phyloP scores from a whole-genome alignment of 2,888 invertebrate species.

The Rapana venosa region DNA sequence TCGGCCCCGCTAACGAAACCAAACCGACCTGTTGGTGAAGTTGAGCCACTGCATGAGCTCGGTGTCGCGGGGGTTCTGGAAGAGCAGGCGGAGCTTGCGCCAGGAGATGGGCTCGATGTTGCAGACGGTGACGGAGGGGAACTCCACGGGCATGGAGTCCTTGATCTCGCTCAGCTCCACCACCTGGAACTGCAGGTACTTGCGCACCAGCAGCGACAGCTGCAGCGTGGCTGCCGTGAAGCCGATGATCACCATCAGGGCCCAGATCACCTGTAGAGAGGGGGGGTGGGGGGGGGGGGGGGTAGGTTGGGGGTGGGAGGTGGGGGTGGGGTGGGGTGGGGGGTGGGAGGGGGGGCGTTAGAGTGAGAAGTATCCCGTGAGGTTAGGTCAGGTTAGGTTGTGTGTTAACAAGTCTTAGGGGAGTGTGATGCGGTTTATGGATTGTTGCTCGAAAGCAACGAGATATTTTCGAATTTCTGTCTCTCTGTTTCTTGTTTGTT shows the following conservation, averaged over 20 bases:
- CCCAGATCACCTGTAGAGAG: conserved; percentile 62
- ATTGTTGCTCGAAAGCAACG: no score
- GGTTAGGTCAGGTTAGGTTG: no score
- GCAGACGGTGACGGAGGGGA: conserved; percentile 73
- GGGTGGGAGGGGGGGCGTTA: no score
- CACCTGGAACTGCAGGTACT: conserved; percentile 70
- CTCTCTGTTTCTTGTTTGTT: no score
- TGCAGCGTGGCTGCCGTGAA: conserved; percentile 73
- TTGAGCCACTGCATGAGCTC: conserved; percentile 59
- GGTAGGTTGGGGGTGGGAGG: not conserved
- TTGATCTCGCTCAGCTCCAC: conserved; percentile 73
- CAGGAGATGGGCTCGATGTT: conserved; percentile 73
- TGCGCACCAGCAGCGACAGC: conserved; percentile 69
- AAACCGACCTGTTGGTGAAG: conserved; percentile 43
- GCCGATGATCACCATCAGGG: conserved; percentile 70
- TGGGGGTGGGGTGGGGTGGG: no score
- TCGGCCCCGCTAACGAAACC: no score
- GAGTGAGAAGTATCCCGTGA: no score
- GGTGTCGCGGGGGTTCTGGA: conserved; percentile 49
- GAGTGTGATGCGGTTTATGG: no score
- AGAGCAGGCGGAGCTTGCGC: conserved; percentile 60
- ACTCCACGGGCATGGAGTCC: conserved; percentile 73
- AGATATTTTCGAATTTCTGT: no score
- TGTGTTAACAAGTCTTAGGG: no score
- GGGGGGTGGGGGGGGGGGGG: not conserved